A percentile compares a stretch with the other conserved stretches of the same genome.
These are phyloP conservation scores for Xenotilapia caudafasciata DNA, from an alignment of 2,113 vertebrate species.

Conservation along the genomic window DNA sequence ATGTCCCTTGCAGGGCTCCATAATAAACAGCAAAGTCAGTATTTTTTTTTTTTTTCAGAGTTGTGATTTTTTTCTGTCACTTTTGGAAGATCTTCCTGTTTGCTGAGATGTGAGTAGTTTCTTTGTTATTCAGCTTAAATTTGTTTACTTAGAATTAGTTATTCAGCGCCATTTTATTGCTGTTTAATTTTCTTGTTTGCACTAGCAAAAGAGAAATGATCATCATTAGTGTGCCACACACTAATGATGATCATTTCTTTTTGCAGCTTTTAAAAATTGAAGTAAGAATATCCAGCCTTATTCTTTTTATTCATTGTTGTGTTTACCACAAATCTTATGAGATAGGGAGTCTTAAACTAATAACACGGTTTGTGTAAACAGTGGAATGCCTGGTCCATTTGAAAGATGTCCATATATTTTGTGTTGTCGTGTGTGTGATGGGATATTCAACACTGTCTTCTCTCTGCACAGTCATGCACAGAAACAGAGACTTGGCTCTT, in stretches of 20 bases:
- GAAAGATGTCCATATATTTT: neutral
- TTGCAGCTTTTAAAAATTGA: neutral
- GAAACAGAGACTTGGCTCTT: neutral
- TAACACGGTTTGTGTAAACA: neutral
- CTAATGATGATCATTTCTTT: neutral
- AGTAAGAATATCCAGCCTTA: neutral
- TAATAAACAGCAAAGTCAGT: neutral
- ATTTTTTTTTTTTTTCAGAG: neutral
- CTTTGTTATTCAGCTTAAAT: neutral
- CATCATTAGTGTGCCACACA: neutral
- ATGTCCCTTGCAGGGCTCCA: neutral
- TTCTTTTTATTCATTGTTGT: neutral
- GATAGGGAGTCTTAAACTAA: neutral
- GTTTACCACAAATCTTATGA: neutral
- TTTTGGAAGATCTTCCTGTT: neutral
- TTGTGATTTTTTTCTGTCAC: neutral
- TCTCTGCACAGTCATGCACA: slow-evolving; percentile 5
- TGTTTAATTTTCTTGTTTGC: neutral
- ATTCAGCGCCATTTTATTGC: neutral
- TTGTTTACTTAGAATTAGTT: neutral
- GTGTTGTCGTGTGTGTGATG: neutral
- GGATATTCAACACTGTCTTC: neutral
- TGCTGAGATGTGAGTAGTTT: neutral
- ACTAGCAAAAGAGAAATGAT: neutral
- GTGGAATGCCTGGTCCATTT: neutral